Conservation (phyloP, 2,888 invertebrate species). For the Steinernema hermaphroditum region DNA sequence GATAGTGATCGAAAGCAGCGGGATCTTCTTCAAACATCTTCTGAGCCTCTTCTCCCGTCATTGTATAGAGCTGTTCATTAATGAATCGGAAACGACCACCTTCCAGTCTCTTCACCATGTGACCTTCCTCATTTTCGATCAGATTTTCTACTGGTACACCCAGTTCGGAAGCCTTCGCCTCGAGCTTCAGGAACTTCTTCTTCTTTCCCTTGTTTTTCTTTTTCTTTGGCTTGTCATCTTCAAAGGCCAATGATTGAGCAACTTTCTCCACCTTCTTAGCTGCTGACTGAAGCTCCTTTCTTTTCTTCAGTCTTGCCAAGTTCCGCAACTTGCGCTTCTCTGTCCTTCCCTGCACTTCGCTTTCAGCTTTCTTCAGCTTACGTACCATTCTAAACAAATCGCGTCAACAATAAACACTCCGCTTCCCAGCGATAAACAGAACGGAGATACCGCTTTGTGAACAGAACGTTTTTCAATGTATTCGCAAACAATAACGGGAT, state of each 20-base stretch:
- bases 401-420: too few relatives aligned
- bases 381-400: not conserved
- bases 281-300: not conserved
- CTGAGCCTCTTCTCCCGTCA: constrained; percentile 76
- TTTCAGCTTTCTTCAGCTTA: not conserved
- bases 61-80: constrained; percentile 88
- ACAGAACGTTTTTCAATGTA: too few relatives aligned
- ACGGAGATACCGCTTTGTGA: not conserved
- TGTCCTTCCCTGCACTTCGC: constrained; percentile 7
- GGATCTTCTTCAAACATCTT: constrained; percentile 79
- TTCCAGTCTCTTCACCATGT: constrained; percentile 69
- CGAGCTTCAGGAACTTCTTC: constrained; percentile 42
- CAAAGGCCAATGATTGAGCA: too few relatives aligned
- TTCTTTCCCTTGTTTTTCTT: constrained; percentile 44
- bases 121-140: constrained; percentile 21
- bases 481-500: too few relatives aligned
- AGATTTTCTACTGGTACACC: constrained; percentile 11
- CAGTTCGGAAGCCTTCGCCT: constrained; percentile 38
- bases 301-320: not conserved
- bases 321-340: constrained; percentile 5
- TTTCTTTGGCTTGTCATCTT: constrained; percentile 21
- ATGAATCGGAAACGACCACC: constrained; percentile 78
- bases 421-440: too few relatives aligned
- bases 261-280: constrained; percentile 12
- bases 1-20: constrained; percentile 82